Base-by-base conservation (phyloP, 2,797 vertebrate species). In the Loris lydekkerianus region DNA sequence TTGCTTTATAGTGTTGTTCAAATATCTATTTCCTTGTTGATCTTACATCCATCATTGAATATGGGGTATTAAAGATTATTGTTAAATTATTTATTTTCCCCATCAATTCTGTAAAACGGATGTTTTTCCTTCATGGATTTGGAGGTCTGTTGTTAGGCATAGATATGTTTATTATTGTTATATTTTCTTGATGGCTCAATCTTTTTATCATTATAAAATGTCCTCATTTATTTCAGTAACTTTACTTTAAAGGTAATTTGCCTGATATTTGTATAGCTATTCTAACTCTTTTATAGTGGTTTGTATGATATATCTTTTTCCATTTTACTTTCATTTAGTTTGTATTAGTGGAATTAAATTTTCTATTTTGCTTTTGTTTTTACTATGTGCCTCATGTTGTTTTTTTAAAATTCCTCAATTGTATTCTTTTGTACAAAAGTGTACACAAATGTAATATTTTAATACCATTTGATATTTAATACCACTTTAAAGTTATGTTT, bases 311-410 rank as follows among this genome's bases (percentile, higher is more conserved):
- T 46, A 67, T 76, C 43, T 84, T 94, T 95, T 78, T 11, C 49
- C 49, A 56, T 91, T 40, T 60, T 80, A 53, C 43, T 43, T 77
- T 75, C 20, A 80, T 7, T 20, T 7, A 89, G 2, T 80, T 85
- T 20, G 53, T 78, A 53, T 69, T 14, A 53, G 73, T 80, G 31
- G 67, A 82, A 85, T 91, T 88, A 46, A 13, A 61, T n/a, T 70
- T 83, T n/a, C 9, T 43, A 72, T 87, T 81, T 73, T 89, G 53
- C 13, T 63, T 83, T 91, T 70, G 77, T n/a, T 84, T 96, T 96
- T 95, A 69, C 37, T 73, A 0, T 73, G n/a, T 94, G 58, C 29
- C 4, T 58, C 31, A 17, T 75, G 7, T 53, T 34, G 73, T 81
- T 91, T 65, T 29, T 56, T 34, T 34, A 34, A 34, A 15, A 3